Evolutionary conservation across 2,113 vertebrate species (phyloP).

Genomic region (Phylloscopus trochilus): DNA sequence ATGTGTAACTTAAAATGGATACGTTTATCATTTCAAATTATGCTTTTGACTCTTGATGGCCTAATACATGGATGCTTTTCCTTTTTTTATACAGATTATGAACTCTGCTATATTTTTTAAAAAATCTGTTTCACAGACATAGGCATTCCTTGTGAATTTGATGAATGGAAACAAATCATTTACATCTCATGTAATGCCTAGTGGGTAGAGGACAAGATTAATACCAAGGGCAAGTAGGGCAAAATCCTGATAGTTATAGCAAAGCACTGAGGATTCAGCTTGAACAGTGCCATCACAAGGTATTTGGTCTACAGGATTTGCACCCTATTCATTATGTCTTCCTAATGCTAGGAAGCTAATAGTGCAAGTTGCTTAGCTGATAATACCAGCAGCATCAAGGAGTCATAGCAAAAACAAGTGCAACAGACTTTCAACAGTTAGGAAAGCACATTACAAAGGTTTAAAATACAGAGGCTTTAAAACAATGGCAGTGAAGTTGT

Average conservation of each 20-base stretch:
- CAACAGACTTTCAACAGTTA: neutral
- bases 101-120: neutral
- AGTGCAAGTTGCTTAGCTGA: neutral
- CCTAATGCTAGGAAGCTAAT: neutral
- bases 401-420: neutral
- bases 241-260: neutral
- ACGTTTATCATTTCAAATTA: conserved; percentile 84
- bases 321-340: neutral
- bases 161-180: conserved; percentile 38
- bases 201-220: neutral
- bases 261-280: neutral
- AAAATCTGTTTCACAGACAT: conserved; percentile 12
- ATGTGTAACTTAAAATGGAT: conserved; percentile 83
- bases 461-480: neutral
- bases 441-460: neutral
- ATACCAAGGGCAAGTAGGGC: neutral
- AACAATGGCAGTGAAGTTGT: neutral
- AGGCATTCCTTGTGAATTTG: neutral
- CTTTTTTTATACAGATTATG: conserved; percentile 20
- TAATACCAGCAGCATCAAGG: neutral
- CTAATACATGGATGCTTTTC: conserved; percentile 66
- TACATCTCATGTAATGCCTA: neutral
- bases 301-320: neutral
- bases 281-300: neutral
- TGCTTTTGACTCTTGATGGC: conserved; percentile 75